phyloP scores from a whole-genome alignment of 2,113 vertebrate species.

The Cisticola juncidis region DNA sequence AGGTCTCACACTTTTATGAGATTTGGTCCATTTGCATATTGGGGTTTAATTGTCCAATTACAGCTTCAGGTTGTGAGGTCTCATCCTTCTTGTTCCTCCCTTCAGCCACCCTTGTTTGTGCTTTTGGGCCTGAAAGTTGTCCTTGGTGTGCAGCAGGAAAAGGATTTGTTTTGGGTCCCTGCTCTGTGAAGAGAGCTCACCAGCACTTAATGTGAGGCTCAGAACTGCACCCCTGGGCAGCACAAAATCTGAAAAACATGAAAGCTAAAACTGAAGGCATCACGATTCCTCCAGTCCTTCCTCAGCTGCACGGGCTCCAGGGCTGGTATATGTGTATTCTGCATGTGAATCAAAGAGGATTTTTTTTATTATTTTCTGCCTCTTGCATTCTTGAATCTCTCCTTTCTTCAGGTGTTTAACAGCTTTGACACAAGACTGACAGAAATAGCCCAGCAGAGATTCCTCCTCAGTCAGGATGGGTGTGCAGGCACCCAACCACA shows the following conservation, averaged over 20 bases:
- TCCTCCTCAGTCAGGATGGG: background rate
- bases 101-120: background rate
- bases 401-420: background rate
- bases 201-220: background rate
- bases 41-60: background rate
- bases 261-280: background rate
- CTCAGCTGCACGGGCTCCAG: background rate
- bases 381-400: background rate
- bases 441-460: background rate
- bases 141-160: background rate
- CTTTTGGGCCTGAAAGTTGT: background rate
- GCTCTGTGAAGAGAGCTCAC: background rate
- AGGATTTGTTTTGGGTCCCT: background rate
- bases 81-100: background rate
- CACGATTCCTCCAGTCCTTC: background rate
- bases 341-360: background rate
- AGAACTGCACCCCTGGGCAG: background rate
- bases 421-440: background rate
- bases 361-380: background rate
- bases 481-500: background rate
- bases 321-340: background rate
- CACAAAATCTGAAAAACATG: background rate
- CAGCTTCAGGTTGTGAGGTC: background rate
- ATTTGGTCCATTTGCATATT: background rate
- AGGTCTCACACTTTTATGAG: background rate